Evolutionary conservation across 2,888 invertebrate genomes (phyloP).

Genomic region (Hydrotaea diabolus): DNA sequence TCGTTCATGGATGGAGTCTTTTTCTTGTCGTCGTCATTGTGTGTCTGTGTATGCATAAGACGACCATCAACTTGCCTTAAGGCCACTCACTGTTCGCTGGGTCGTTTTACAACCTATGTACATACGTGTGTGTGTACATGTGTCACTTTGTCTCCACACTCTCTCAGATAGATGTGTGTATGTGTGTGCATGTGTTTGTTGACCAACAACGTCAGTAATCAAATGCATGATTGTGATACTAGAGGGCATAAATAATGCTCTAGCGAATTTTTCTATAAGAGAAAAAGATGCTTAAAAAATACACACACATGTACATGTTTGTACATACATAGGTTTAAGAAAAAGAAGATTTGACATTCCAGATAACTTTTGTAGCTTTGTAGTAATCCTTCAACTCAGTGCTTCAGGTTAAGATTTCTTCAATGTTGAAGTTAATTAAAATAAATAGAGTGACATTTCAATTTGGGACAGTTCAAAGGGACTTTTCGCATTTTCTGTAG

Average conservation of each 20-base stretch:
- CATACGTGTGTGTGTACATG: neutral
- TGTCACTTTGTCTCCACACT: constrained; percentile 9
- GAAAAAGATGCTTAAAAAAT: constrained; percentile 28
- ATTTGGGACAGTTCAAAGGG: neutral
- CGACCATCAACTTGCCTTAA: constrained; percentile 63
- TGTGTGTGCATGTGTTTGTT: constrained; percentile 32
- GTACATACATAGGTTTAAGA: too few relatives aligned
- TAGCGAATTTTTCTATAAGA: constrained; percentile 27
- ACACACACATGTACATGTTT: too few relatives aligned
- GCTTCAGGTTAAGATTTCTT: constrained; percentile 19
- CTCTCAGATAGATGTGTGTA: neutral
- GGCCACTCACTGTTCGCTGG: constrained; percentile 49
- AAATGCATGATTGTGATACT: constrained; percentile 38
- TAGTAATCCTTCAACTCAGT: neutral
- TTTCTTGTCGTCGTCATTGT: neutral
- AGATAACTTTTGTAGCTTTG: neutral
- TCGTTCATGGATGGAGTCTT: constrained; percentile 33
- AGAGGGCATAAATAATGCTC: constrained; percentile 43
- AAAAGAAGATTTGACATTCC: constrained; percentile 30
- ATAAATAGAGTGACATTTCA: constrained; percentile 19
- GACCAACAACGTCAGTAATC: constrained; percentile 44
- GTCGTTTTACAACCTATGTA: constrained; percentile 34
- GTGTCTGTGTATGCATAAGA: constrained; percentile 56
- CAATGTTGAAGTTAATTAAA: constrained; percentile 26
- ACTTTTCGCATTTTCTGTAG: too few relatives aligned